These are phyloP conservation scores for Peucedramus taeniatus DNA, from an alignment of 2,113 vertebrate species.

Conservation along the genomic window DNA sequence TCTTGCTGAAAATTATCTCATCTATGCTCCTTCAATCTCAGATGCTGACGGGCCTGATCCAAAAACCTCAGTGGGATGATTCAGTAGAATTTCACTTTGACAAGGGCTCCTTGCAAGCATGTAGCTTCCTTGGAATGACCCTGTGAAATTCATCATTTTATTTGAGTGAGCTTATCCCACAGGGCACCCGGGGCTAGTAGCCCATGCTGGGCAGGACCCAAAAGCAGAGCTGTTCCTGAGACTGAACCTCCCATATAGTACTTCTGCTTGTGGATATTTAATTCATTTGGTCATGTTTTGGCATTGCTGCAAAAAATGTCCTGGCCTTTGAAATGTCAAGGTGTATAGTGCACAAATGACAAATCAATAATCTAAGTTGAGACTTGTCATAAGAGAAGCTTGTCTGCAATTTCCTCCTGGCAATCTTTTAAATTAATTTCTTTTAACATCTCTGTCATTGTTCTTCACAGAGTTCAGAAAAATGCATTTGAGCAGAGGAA, in stretches of 20 bases:
- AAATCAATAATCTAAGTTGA: neutral
- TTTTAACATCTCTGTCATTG: neutral
- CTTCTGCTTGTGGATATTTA: neutral
- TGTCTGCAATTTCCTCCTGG: neutral
- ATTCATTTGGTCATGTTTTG: neutral
- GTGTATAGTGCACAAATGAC: neutral
- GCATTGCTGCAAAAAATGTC: neutral
- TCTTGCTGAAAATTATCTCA: neutral
- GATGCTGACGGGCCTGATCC: neutral
- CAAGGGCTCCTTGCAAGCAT: neutral
- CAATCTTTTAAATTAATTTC: neutral
- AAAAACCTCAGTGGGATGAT: neutral
- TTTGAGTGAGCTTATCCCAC: neutral
- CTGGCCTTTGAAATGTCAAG: neutral
- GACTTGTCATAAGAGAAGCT: neutral
- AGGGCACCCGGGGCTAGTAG: neutral
- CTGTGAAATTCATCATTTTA: neutral
- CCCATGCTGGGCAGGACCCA: neutral
- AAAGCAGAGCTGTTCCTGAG: neutral
- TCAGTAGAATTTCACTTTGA: neutral
- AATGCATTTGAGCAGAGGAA: neutral
- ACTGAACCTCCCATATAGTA: neutral
- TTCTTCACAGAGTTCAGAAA: neutral
- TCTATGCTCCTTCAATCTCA: neutral
- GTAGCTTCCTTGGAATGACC: neutral